Evolutionary conservation across 1,140 invertebrate genomes (phyloP).

Genomic region (Drosophila kurseongensis): DNA sequence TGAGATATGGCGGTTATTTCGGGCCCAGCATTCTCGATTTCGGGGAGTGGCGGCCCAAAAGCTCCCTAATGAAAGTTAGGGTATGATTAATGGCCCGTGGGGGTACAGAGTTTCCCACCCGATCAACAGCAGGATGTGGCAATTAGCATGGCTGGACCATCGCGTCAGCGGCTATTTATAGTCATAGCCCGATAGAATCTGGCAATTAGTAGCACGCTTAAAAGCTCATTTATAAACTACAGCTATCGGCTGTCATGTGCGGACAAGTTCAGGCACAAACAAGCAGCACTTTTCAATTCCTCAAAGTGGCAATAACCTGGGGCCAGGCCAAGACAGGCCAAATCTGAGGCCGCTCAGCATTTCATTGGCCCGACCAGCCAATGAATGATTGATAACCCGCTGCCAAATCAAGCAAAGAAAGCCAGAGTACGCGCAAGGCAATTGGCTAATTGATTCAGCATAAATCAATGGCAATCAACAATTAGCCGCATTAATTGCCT

Average conservation of each 20-base stretch:
- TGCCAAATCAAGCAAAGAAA: conserved; percentile 45
- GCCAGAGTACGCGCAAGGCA: conserved; percentile 70
- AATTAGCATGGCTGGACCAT: conserved; percentile 44
- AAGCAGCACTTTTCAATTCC: conserved; percentile 63
- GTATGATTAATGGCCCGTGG: conserved; percentile 46
- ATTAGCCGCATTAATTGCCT: conserved; percentile 70
- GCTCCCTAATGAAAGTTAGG: conserved; percentile 29
- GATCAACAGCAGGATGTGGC: conserved; percentile 29
- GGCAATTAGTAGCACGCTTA: conserved; percentile 58
- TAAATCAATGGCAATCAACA: conserved; percentile 78
- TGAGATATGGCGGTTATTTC: conserved; percentile 44
- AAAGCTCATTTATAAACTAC: conserved; percentile 65
- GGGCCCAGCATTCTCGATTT: conserved; percentile 7
- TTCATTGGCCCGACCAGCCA: too few species aligned
- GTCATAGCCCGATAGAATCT: conserved; percentile 33
- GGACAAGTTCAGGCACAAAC: conserved; percentile 64
- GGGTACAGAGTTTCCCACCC: conserved; percentile 25
- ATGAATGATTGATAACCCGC: conserved; percentile 68
- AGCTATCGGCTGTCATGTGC: conserved; percentile 55
- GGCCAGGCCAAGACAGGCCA: conserved; percentile 61
- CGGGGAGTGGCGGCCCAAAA: conserved; percentile 18
- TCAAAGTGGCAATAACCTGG: conserved; percentile 78
- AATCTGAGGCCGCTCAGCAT: conserved; percentile 41
- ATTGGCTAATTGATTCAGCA: conserved; percentile 72
- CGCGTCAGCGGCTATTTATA: conserved; percentile 64